These are phyloP conservation scores for Sinelater perroti DNA, from an alignment of 2,888 invertebrate genomes.

Conservation along the genomic window DNA sequence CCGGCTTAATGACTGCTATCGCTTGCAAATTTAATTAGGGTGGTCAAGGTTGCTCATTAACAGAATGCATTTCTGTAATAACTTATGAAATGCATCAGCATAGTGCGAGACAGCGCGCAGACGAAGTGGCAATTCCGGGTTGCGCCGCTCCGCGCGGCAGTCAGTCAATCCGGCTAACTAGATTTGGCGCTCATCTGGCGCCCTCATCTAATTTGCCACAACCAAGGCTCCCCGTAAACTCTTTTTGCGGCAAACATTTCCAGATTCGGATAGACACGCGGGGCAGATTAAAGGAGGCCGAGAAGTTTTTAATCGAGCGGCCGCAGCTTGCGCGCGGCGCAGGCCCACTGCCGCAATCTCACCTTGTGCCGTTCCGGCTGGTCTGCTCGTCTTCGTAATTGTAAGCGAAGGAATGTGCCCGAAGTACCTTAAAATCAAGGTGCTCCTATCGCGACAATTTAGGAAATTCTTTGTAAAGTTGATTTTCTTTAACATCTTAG, in stretches of 20 bases:
- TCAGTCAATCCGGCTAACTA: slow-evolving; percentile 52
- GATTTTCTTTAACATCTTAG: no score
- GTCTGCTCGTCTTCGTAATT: no score
- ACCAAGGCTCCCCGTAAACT: slow-evolving; percentile 43
- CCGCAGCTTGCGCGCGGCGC: no score
- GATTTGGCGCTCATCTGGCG: slow-evolving; percentile 54
- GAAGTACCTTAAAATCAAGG: no score
- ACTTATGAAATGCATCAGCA: slow-evolving; percentile 7
- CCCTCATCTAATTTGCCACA: slow-evolving; percentile 52
- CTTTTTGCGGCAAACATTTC: slow-evolving; percentile 25
- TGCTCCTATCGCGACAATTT: no score
- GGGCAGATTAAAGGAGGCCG: background rate
- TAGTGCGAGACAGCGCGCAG: background rate
- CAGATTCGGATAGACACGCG: slow-evolving; percentile 11
- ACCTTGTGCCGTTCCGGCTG: no score
- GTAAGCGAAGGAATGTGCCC: no score
- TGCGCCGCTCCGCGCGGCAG: slow-evolving; percentile 32
- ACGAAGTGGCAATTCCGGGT: slow-evolving; percentile 21
- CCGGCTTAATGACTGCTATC: no score
- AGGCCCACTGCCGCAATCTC: no score
- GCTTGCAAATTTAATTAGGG: slow-evolving; percentile 5
- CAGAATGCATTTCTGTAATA: slow-evolving; percentile 7
- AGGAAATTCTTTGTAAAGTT: no score
- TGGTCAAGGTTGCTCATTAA: slow-evolving; percentile 11
- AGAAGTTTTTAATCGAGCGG: no score